These are phyloP conservation scores for Mormyrus hasselquistii DNA, from an alignment of 2,797 vertebrate genomes.

Conservation along the genomic window DNA sequence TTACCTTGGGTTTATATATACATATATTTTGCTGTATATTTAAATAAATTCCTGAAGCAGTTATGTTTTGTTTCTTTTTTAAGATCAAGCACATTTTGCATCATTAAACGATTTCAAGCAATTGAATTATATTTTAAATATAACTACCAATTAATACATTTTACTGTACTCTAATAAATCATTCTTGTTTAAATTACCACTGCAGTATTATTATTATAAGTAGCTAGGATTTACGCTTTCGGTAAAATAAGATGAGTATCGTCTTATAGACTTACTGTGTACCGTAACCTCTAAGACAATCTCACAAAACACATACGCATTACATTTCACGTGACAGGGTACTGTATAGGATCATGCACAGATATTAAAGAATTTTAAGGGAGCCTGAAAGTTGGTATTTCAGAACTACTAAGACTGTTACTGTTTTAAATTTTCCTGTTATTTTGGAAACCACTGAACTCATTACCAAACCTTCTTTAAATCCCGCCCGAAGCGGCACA, in stretches of 20 bases:
- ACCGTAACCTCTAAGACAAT: background rate
- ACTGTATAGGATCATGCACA: background rate
- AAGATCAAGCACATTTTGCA: background rate
- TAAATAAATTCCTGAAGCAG: constrained; percentile 7
- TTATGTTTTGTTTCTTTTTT: background rate
- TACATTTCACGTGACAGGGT: background rate
- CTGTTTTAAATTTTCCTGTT: background rate
- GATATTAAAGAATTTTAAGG: background rate
- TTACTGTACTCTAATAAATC: background rate
- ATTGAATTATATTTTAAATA: background rate
- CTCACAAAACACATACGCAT: background rate
- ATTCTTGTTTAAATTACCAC: background rate
- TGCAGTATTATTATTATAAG: background rate
- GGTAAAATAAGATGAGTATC: background rate
- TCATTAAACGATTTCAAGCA: background rate
- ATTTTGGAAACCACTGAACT: background rate
- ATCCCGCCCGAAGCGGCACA: constrained; percentile 30
- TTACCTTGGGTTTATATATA: background rate
- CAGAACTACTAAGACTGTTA: background rate
- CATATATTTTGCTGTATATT: background rate
- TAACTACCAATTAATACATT: background rate
- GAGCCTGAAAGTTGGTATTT: background rate
- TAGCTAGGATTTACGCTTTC: background rate
- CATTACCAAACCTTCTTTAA: background rate
- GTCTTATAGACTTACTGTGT: background rate